Evolutionary conservation across 2,888 invertebrate species (phyloP).

Genomic region (Lasioglossum malachurum): DNA sequence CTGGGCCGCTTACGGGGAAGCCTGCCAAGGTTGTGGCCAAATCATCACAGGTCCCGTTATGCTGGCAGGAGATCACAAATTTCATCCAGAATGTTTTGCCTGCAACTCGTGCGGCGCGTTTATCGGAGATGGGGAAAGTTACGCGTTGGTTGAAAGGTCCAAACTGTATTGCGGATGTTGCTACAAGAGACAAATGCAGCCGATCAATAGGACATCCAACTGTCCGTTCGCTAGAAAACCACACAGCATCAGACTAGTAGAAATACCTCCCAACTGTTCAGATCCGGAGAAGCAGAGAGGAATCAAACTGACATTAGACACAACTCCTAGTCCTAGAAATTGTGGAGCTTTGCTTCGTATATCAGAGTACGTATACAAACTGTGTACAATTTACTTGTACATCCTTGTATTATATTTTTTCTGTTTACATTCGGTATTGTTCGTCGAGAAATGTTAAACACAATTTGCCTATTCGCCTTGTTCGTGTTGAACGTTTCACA

Average conservation of each 20-base stretch:
- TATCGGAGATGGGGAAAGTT: constrained; percentile 97
- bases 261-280: constrained; percentile 89
- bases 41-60: constrained; percentile 96
- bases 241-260: constrained; percentile 94
- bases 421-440: constrained; percentile 8
- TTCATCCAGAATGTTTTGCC: constrained; percentile 98
- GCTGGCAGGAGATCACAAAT: constrained; percentile 97
- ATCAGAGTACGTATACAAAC: constrained; percentile 87
- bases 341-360: constrained; percentile 88
- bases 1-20: constrained; percentile 94
- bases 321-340: constrained; percentile 85
- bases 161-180: constrained; percentile 94
- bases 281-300: constrained; percentile 87
- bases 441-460: constrained; percentile 9
- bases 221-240: constrained; percentile 87
- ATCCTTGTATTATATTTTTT: neutral
- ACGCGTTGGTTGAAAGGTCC: constrained; percentile 95
- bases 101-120: constrained; percentile 93
- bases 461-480: neutral
- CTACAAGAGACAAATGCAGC: constrained; percentile 90
- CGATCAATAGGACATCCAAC: constrained; percentile 86
- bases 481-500: neutral
- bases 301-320: constrained; percentile 88
- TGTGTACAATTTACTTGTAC: constrained; percentile 21
- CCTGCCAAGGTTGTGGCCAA: constrained; percentile 95